Conservation (phyloP, 2,888 invertebrate species). For the Hirtodrosophila confusa region DNA sequence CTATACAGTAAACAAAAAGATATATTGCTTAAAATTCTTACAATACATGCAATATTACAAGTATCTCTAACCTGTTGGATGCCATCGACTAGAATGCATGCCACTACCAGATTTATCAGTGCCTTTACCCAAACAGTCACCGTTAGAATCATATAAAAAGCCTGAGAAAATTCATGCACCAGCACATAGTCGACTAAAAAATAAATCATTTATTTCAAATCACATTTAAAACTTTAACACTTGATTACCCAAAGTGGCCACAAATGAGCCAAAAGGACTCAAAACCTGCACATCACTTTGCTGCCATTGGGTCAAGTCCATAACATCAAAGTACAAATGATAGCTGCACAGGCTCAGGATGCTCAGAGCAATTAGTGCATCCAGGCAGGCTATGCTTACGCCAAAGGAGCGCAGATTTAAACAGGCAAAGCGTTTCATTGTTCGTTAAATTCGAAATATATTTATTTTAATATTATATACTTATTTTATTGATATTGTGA, state of each 20-base stretch:
- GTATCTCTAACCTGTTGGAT: conserved; percentile 74
- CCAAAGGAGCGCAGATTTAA: conserved; percentile 75
- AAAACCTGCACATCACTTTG: conserved; percentile 74
- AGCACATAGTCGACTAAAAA: conserved; percentile 77
- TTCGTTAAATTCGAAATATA: not conserved
- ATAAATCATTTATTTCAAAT: not conserved
- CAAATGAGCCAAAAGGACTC: conserved; percentile 74
- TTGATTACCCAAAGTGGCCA: conserved; percentile 73
- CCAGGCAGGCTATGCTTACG: conserved; percentile 72
- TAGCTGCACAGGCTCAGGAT: conserved; percentile 73
- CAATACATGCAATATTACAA: too few species aligned
- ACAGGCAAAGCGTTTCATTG: conserved; percentile 79
- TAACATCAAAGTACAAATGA: conserved; percentile 76
- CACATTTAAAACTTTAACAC: not conserved
- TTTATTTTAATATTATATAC: not conserved
- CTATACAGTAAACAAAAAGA: conserved; percentile 30
- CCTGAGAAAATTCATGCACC: conserved; percentile 80
- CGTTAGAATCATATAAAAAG: conserved; percentile 80
- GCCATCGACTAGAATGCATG: conserved; percentile 79
- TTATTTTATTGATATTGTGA: not conserved
- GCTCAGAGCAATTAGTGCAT: conserved; percentile 70
- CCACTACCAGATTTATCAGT: conserved; percentile 80
- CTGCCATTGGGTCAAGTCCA: conserved; percentile 75
- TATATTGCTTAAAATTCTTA: not conserved
- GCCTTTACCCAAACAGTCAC: conserved; percentile 80